Evolutionary conservation across 2,113 vertebrate genomes (phyloP), one percentile per base, ranked within the genome.

Genomic region (Pachyramphus minor): DNA sequence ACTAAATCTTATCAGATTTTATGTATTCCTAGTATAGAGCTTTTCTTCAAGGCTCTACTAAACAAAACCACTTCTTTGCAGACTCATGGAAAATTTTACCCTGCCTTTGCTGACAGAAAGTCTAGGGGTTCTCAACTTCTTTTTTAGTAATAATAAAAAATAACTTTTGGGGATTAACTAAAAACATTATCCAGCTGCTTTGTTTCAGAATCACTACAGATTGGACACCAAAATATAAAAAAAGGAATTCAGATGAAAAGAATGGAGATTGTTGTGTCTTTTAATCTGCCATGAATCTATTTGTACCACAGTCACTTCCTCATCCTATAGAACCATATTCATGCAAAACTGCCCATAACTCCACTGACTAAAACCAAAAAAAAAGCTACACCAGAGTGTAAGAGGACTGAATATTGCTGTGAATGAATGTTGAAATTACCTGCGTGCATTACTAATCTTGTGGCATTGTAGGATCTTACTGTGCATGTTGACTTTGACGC

Each of bases 241-340:
- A 86, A 45, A 15, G 0, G 0, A 27, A 31, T 53, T 49, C 15
- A 45, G 12, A n/a, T 28, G 5, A 25, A 73, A 85, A 47, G 33
- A 74, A 84, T 42, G 4, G 52, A 58, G 4, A 9, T 33, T n/a
- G 2, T 25, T 56, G 4, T 58, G 17, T 59, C 19, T 5, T 78
- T 94, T 55, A 24, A 47, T 68, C 4, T 83, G 21, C n/a, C 14
- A 56, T 15, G 52, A 68, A 56, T n/a, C 5, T 15, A 7, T 47
- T 69, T 20, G 2, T 31, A 33, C n/a, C 35, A 30, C 2, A n/a
- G 13, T 42, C 3, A 30, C 13, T 79, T 78, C 55, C 28, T 83
- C 18, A 68, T 9, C 24, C 11, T 41, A 2, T 20, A 25, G 10
- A 44, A 77, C 2, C 1, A 10, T 11, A 28, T 23, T 24, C 12